A percentile compares a stretch with the other conserved stretches of the same genome.
These are phyloP conservation scores for Hybognathus amarus DNA, from an alignment of 2,797 vertebrate species.

Conservation along the genomic window DNA sequence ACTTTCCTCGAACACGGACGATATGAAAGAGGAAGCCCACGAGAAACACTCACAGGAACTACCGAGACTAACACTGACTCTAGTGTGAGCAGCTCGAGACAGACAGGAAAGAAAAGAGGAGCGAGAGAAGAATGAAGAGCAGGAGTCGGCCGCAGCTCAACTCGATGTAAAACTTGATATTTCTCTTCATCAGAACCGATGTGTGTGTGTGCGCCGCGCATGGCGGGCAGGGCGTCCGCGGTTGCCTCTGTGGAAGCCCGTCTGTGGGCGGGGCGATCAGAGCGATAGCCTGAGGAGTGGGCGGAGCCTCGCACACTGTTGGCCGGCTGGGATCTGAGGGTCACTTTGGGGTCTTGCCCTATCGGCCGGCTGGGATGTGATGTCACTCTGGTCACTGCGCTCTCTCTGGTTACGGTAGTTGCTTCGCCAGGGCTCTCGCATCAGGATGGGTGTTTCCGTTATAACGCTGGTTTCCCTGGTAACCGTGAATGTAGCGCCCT, in stretches of 20 bases:
- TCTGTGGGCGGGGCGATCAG: constrained; percentile 75
- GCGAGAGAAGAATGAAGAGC: constrained; percentile 48
- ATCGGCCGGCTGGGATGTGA: constrained; percentile 45
- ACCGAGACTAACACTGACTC: constrained; percentile 13
- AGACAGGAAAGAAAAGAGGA: constrained; percentile 50
- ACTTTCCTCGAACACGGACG: neutral
- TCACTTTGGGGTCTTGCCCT: constrained; percentile 27
- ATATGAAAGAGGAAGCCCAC: constrained; percentile 8
- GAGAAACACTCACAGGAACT: constrained; percentile 16
- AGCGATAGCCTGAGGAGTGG: constrained; percentile 66
- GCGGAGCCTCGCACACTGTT: constrained; percentile 65
- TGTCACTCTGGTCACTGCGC: constrained; percentile 35
- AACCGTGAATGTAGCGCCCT: constrained; percentile 80
- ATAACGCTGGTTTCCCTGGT: constrained; percentile 79
- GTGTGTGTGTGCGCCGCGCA: constrained; percentile 58
- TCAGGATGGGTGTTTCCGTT: constrained; percentile 75
- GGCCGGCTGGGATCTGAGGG: constrained; percentile 54
- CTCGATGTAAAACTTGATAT: constrained; percentile 83
- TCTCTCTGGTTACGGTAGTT: constrained; percentile 68
- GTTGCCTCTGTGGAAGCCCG: constrained; percentile 86
- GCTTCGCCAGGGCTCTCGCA: constrained; percentile 73
- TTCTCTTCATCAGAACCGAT: constrained; percentile 78
- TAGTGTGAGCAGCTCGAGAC: constrained; percentile 52
- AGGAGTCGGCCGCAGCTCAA: constrained; percentile 73
- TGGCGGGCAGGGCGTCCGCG: constrained; percentile 81